phyloP scores from a whole-genome alignment of 2,113 vertebrate genomes.

The Cathartes aura region DNA sequence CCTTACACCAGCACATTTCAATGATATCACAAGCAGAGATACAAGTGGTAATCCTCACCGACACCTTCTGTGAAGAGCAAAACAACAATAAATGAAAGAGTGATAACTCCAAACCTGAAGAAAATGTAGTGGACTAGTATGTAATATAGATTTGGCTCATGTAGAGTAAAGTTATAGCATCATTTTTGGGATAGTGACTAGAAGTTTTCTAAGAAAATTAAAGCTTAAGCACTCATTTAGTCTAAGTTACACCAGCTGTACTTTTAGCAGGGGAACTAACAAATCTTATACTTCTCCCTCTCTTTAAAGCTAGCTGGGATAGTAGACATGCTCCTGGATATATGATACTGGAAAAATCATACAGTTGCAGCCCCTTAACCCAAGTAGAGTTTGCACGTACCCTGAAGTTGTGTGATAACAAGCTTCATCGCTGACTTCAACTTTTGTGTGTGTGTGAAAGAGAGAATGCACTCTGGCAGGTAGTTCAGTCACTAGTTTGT shows the following conservation, averaged over 20 bases:
- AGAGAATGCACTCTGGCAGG: neutral
- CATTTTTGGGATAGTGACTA: neutral
- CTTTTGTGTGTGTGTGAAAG: neutral
- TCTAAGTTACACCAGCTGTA: neutral
- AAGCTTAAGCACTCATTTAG: neutral
- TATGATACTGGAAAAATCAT: neutral
- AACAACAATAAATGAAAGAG: neutral
- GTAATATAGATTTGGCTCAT: neutral
- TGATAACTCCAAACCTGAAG: neutral
- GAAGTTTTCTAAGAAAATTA: neutral
- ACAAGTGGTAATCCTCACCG: neutral
- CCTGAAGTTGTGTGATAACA: neutral
- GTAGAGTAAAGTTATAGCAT: neutral
- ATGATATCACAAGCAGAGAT: neutral
- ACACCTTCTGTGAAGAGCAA: neutral
- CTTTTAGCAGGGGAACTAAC: neutral
- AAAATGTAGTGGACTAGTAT: neutral
- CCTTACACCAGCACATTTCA: neutral
- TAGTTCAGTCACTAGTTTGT: neutral
- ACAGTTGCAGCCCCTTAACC: neutral
- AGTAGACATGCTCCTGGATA: neutral
- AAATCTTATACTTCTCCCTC: neutral
- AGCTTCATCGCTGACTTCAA: neutral
- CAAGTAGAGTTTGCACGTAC: fast-evolving
- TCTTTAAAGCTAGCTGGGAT: neutral